phyloP scores from a whole-genome alignment of 2,797 vertebrate genomes.

The Nannoperca australis region DNA sequence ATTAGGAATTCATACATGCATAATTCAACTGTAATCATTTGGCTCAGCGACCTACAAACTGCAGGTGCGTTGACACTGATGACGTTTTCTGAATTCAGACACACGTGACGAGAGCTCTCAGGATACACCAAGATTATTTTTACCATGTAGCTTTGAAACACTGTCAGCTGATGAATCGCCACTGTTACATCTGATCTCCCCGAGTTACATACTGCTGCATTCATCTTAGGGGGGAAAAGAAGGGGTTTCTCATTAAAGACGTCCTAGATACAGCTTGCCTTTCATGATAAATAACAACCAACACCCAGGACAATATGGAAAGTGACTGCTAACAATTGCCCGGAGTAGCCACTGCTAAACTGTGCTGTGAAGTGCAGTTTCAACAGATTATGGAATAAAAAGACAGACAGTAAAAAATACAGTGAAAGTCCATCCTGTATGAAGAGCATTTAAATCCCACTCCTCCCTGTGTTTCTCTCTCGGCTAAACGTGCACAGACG shows the following conservation, averaged over 20 bases:
- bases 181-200: constrained; percentile 49
- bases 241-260: constrained; percentile 13
- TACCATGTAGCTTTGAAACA: constrained; percentile 70
- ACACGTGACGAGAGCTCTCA: constrained; percentile 15
- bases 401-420: neutral
- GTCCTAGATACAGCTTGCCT: constrained; percentile 60
- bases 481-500: constrained; percentile 74
- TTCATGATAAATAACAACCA: constrained; percentile 60
- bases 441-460: constrained; percentile 41
- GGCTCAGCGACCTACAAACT: constrained; percentile 61
- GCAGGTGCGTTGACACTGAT: constrained; percentile 48
- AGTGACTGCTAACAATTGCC: constrained; percentile 48
- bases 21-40: constrained; percentile 61
- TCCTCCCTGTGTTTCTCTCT: constrained; percentile 39
- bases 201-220: constrained; percentile 25
- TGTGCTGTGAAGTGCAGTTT: constrained; percentile 1
- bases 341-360: constrained; percentile 32
- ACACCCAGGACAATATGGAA: constrained; percentile 44
- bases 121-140: constrained; percentile 66
- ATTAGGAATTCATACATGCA: constrained; percentile 38
- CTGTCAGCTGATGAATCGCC: constrained; percentile 61
- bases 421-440: constrained; percentile 15
- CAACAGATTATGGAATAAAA: constrained; percentile 9
- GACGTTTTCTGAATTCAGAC: constrained; percentile 55
- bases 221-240: neutral